These are phyloP conservation scores for Rhabdomys dilectus DNA, from an alignment of 2,113 vertebrate species.

Conservation along the genomic window DNA sequence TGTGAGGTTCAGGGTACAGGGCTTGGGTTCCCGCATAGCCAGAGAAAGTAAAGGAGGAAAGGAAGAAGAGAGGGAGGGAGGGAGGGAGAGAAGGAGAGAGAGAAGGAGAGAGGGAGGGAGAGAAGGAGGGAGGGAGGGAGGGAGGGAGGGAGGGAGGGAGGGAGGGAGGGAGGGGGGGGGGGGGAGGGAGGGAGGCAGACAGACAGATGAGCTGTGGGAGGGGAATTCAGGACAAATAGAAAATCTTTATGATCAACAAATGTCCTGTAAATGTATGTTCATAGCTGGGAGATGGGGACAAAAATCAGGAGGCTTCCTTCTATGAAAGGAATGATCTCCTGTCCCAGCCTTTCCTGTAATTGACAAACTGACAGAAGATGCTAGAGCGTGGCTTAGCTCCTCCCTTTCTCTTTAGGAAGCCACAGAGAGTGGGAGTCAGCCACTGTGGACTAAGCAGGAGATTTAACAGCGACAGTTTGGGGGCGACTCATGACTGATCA, in stretches of 20 bases:
- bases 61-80: not conserved
- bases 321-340: too few species aligned
- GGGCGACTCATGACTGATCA: not conserved
- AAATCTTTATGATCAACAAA: not conserved
- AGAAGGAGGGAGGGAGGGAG: not conserved
- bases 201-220: not conserved
- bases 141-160: not conserved
- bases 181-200: too few species aligned
- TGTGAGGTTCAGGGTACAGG: not conserved
- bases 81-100: not conserved
- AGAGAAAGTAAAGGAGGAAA: not conserved
- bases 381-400: too few species aligned
- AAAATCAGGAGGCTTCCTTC: not conserved
- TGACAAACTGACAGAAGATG: not conserved
- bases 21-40: not conserved
- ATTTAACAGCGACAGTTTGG: not conserved
- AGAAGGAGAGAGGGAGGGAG: not conserved
- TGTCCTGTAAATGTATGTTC: not conserved
- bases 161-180: too few species aligned
- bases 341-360: not conserved
- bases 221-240: not conserved
- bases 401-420: not conserved
- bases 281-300: not conserved
- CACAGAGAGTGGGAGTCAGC: accelerated
- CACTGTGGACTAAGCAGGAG: not conserved